Base-by-base conservation (phyloP, 2,888 invertebrate species). In the Oscheius sp. region DNA sequence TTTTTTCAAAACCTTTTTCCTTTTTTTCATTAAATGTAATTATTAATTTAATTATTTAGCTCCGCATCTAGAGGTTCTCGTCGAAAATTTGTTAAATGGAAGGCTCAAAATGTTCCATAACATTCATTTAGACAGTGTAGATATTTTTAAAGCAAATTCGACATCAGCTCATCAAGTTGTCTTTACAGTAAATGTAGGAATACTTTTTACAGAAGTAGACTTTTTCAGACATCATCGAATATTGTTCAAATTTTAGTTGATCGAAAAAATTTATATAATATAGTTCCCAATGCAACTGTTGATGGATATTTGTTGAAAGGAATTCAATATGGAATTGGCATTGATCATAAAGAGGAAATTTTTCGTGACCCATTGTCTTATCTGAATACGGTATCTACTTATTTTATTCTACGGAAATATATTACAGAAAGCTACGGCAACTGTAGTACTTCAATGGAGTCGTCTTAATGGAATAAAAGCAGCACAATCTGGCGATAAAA, bases 311-410 rank as follows among this genome's bases (percentile, higher is more conserved):
- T 66, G 9, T 69, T 85, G 6, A 70, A 58, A 27, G 69, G 59
- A 9, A 64, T 73, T 13, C 73, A 69, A 21, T 81, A 81, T 58
- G 86, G 87, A n/a, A 68, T 80, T 3, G 75, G 69, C n/a, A 77
- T 85, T 27, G 87, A 87, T 27, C 77, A 83, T 56, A 87, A 87
- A 61, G 87, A 87, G 52, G 87, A 88, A 59, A 80, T 87, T n/a
- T 88, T 87, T 74, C 75, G 86, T 59, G 82, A 81, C 18, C 81
- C 75, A 69, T 72, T 76, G 9, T 73, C 80, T 23, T 76, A 82
- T 29, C 71, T 81, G n/a, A 74, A 79, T 70, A 70, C 74, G 69
- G 84, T 79, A 27, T 18, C 13, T n/a, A n/a, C 9, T 6, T 3
- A 35, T 35, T 35, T 35, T 35, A 3, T 9, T 35, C 9, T 70